These are phyloP conservation scores for Hydropotes inermis DNA, from an alignment of 2,113 vertebrate species.

Conservation along the genomic window DNA sequence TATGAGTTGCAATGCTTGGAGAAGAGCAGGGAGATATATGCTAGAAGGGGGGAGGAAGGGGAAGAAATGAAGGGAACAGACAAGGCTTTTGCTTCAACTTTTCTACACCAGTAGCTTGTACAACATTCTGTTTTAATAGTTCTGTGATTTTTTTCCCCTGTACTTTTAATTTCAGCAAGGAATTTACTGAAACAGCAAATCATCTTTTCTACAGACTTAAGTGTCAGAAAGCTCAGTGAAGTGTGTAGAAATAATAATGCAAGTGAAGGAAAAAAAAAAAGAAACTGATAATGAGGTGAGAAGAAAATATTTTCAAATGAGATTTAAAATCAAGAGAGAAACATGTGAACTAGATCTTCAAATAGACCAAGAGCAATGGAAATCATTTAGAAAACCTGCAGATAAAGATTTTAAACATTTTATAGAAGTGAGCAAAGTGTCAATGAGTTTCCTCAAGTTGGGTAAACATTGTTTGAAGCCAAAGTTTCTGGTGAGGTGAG, in stretches of 20 bases:
- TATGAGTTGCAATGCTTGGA: not conserved
- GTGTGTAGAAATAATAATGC: conserved; percentile 42
- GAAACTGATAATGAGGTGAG: not conserved
- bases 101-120: not conserved
- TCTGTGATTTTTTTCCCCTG: not conserved
- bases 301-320: conserved; percentile 39
- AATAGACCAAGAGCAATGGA: not conserved
- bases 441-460: not conserved
- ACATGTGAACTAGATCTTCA: not conserved
- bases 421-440: not conserved
- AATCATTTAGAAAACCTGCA: not conserved
- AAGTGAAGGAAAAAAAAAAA: not conserved
- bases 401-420: not conserved
- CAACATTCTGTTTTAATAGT: not conserved
- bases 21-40: not conserved
- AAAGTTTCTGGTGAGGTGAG: not conserved
- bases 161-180: conserved; percentile 1
- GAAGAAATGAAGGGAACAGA: not conserved
- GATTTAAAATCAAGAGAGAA: not conserved
- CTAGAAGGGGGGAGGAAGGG: not conserved
- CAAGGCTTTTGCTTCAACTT: not conserved
- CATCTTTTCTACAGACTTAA: not conserved
- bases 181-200: conserved; percentile 24
- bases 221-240: conserved; percentile 15
- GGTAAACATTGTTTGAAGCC: not conserved